Evolutionary conservation across 2,797 vertebrate species (phyloP), one percentile per base, ranked within the genome.

Genomic region (Sus cebifrons): DNA sequence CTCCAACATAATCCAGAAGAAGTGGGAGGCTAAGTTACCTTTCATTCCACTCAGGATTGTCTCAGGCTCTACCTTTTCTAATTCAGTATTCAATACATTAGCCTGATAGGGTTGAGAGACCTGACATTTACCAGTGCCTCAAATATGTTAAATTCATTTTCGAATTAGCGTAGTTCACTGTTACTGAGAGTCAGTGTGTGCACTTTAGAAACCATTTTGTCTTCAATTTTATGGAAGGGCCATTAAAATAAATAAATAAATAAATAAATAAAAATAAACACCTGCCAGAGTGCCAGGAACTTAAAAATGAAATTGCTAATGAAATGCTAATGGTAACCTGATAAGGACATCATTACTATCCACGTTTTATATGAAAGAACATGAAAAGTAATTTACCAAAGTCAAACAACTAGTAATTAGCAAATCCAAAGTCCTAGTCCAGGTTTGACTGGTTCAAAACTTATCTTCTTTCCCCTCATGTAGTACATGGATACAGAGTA

Each of bases 251-350:
- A 49, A 49, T 49, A 49, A 86, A 36, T 18, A 23, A 86, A 36
- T 18, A 23, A 23, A 95, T 87, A 81, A 62, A 18, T 20, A 8
- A 20, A 89, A 75, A 86, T 65, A 32, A 32, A 4, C 75, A 79
- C 58, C 21, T 93, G 60, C 54, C 75, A 68, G 23, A 88, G 11
- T 44, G 11, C 32, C 23, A 44, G 40, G 11, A 40, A 79, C 70
- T 86, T 92, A 70, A 79, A 92, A 94, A 68, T 20, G 54, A 94
- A 93, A 73, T 85, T 89, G 18, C 15, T 83, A 74, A 16, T 70
- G 29, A 77, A 83, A 77, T 77, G 21, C 27, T 65, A 67, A 85
- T 3, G 77, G 44, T 70, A n/a, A 32, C 4, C 15, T 85, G 65
- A 44, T 5, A 29, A 78, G 71, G 32, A 88, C 62, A 78, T 12